These are phyloP conservation scores for Thinocorus orbignyianus DNA, from an alignment of 2,113 vertebrate genomes.

Conservation along the genomic window DNA sequence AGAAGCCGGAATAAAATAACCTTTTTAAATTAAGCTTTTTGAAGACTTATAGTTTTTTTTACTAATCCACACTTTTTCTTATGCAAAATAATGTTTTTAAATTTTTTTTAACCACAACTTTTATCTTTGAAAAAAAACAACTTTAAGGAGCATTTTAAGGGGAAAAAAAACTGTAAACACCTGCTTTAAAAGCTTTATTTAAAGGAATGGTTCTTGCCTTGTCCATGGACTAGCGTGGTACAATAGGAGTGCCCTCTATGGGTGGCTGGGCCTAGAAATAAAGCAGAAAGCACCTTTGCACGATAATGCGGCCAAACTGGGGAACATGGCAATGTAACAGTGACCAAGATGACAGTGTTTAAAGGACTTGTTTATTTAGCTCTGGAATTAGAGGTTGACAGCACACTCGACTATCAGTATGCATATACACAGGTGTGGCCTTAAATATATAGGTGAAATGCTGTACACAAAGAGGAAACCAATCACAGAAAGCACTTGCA, in stretches of 20 bases:
- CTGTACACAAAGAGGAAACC: neutral
- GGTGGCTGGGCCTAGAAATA: neutral
- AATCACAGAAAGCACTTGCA: neutral
- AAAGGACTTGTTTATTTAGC: neutral
- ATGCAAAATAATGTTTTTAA: neutral
- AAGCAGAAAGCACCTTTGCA: neutral
- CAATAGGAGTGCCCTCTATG: constrained; percentile 37
- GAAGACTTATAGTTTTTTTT: too few species aligned
- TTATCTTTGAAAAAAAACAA: neutral
- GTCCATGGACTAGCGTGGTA: neutral
- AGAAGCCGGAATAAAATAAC: neutral
- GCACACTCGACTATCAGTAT: neutral
- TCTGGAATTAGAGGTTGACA: neutral
- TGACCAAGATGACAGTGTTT: neutral
- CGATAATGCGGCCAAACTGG: neutral
- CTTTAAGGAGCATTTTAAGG: neutral
- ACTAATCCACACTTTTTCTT: fast-evolving
- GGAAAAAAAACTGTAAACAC: neutral
- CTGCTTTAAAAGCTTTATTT: neutral
- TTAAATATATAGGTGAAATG: neutral
- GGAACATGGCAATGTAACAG: neutral
- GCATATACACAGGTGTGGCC: neutral
- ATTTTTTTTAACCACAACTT: neutral
- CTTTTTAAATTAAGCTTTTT: neutral
- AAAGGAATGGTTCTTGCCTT: neutral